Base-by-base conservation (phyloP, 2,113 vertebrate genomes). In the Apodemus sylvaticus region DNA sequence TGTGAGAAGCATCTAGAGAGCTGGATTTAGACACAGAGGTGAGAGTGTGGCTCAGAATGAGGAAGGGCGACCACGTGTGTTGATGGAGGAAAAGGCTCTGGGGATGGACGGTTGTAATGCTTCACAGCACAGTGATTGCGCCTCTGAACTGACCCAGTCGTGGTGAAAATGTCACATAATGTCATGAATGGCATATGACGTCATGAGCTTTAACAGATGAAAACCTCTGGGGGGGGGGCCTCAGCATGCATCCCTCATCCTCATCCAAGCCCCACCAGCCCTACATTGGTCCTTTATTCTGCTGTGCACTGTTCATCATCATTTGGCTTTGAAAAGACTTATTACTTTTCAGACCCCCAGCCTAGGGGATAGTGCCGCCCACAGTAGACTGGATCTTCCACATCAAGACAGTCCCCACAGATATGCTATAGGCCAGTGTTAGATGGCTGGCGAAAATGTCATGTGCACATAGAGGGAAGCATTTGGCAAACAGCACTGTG, bases 31-130 rank as follows among this genome's bases (percentile, higher is more conserved):
- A 36, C 51, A 22, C 34, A 14, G 20, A n/a, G 34, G 14, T 5
- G 53, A 58, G 53, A n/a, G 1, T 26, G 20, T 13, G 53, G 53
- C 17, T 58, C 20, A 3, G 53, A 34, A 36, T n/a, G 13, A 58
- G 36, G 20, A 58, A 7, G 36, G 20, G 20, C 0, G 1, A 20
- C 4, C 19, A 0, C 2, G 19, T 24, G 51, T 81, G 51, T n/a
- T 55, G 22, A 3, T 31, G 19, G 34, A 58, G 36, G 53, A 14
- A 55, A n/a, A n/a, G 77, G 34, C 51, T 55, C 51, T 53, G 34
- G 34, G 48, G 76, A 78, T 8, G 31, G 16, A 10, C 3, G 16
- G 7, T 51, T 16, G 8, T 16, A 29, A 79, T 36, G 48, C 4
- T 20, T 0, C 14, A 17, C 5, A 34, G 29, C 45, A 77, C 17